phyloP scores from a whole-genome alignment of 2,888 invertebrate species.

The Cantharis rustica region DNA sequence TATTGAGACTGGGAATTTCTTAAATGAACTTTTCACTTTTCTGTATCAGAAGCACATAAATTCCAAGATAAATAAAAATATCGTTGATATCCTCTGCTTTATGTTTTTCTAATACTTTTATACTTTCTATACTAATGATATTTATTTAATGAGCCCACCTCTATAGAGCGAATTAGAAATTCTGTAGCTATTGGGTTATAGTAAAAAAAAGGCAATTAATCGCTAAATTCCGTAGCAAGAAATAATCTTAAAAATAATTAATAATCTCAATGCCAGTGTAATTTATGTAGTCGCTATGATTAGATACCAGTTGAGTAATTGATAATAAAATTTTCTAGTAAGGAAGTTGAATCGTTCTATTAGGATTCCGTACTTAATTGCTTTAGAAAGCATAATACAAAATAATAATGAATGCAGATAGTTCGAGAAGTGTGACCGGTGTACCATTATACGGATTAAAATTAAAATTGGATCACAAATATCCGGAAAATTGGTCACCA shows the following conservation, averaged over 20 bases:
- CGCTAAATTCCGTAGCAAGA: not conserved
- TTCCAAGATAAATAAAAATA: too few species aligned
- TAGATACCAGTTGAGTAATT: not conserved
- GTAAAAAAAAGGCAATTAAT: not conserved
- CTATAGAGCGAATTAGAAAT: too few species aligned
- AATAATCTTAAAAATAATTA: not conserved
- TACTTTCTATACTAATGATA: too few species aligned
- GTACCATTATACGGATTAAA: constrained; percentile 73
- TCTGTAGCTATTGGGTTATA: too few species aligned
- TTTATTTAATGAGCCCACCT: too few species aligned
- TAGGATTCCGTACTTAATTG: not conserved
- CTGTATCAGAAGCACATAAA: too few species aligned
- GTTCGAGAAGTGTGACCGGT: not conserved
- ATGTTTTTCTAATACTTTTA: too few species aligned
- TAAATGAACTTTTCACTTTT: too few species aligned
- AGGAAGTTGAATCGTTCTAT: not conserved
- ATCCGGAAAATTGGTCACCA: constrained; percentile 75
- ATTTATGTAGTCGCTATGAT: not conserved
- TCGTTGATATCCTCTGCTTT: too few species aligned
- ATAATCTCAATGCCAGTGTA: not conserved
- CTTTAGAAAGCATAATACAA: not conserved
- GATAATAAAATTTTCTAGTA: not conserved
- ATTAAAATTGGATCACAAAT: constrained; percentile 73
- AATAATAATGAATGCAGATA: not conserved
- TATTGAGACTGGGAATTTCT: too few species aligned